phyloP scores from a whole-genome alignment of 2,113 vertebrate genomes.

The Nycticorax nycticorax region DNA sequence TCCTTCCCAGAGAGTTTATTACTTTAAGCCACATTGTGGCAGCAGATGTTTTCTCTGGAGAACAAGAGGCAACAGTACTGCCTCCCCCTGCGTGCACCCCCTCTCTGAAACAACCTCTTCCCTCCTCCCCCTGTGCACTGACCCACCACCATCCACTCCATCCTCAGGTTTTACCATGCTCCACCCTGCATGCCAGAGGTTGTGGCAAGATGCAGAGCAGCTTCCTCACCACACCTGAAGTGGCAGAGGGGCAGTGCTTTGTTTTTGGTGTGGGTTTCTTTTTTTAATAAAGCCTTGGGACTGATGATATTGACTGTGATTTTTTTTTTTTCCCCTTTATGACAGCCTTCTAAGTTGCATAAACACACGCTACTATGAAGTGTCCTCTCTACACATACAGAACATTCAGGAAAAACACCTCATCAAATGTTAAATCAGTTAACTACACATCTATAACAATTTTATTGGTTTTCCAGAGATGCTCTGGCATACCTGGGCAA shows the following conservation, averaged over 20 bases:
- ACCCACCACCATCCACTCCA: background rate
- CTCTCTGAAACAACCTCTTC: background rate
- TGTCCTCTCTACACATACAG: background rate
- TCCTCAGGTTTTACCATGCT: background rate
- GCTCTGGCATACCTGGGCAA: background rate
- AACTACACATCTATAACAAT: background rate
- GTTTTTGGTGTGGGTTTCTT: background rate
- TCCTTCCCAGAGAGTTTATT: background rate
- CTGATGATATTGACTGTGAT: background rate
- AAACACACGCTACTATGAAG: background rate
- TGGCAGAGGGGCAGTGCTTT: background rate
- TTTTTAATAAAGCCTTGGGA: background rate
- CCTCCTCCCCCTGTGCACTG: background rate
- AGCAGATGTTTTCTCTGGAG: background rate
- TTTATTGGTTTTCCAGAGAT: background rate
- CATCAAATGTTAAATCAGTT: background rate
- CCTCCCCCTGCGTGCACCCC: accelerated
- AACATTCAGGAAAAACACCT: background rate
- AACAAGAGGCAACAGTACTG: background rate
- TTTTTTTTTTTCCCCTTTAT: background rate
- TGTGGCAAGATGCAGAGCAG: background rate
- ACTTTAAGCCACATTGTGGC: background rate
- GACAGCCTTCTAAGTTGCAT: background rate
- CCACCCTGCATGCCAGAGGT: background rate
- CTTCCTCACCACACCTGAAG: background rate